These are phyloP conservation scores for Lindbergichthys nudifrons DNA, from an alignment of 2,797 vertebrate genomes.

Conservation along the genomic window DNA sequence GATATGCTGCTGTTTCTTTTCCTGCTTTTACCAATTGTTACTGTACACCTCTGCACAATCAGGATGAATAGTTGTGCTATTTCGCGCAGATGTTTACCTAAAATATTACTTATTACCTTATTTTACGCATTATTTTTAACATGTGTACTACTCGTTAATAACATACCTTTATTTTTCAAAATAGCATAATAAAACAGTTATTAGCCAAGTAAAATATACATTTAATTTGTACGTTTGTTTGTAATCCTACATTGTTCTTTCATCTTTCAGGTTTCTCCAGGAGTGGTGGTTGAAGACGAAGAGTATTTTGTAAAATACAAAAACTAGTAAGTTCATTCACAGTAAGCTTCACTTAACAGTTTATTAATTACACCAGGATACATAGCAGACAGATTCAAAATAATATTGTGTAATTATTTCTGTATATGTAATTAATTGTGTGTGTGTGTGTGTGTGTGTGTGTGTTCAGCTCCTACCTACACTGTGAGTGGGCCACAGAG, in stretches of 20 bases:
- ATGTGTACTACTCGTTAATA: neutral
- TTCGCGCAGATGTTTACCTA: neutral
- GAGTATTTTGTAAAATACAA: slow-evolving; percentile 99
- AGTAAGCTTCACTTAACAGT: neutral
- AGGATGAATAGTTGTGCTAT: neutral
- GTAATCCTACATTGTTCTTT: neutral
- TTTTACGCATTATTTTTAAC: too few relatives aligned
- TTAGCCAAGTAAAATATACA: neutral
- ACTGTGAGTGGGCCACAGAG: slow-evolving; percentile 99
- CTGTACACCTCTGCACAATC: neutral
- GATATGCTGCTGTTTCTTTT: neutral
- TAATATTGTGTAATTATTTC: neutral
- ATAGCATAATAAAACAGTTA: neutral
- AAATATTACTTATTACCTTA: slow-evolving; percentile 2
- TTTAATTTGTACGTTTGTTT: neutral
- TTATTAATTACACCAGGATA: neutral
- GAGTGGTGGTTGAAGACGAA: slow-evolving; percentile 91
- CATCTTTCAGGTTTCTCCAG: slow-evolving; percentile 87
- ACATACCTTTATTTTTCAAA: neutral
- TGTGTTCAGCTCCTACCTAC: slow-evolving; percentile 92
- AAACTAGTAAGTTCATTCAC: slow-evolving; percentile 92
- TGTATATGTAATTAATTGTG: slow-evolving; percentile 14
- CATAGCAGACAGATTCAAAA: neutral
- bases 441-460: neutral
- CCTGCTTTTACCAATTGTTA: neutral